A percentile compares a stretch with the other conserved stretches of the same genome.
These are phyloP conservation scores for Ceyx cyanopectus DNA, from an alignment of 2,113 vertebrate genomes.

Conservation along the genomic window DNA sequence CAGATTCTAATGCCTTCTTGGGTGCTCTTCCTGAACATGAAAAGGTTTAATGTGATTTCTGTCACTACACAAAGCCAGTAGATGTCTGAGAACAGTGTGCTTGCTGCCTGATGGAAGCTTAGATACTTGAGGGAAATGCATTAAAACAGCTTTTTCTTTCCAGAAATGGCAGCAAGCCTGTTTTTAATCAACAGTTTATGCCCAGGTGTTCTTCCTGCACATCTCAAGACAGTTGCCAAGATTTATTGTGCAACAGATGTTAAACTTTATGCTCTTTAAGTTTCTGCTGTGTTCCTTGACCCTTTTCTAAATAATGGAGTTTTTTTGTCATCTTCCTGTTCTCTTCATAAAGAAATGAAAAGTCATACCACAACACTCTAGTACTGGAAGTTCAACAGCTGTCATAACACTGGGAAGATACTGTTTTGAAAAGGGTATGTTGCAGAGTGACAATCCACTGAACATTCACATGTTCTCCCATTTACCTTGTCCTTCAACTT, in stretches of 20 bases:
- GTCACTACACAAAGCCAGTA: not conserved
- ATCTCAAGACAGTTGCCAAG: not conserved
- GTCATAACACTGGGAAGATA: not conserved
- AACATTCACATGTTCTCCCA: not conserved
- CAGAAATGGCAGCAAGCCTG: not conserved
- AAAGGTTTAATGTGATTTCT: not conserved
- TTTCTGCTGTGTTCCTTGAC: not conserved
- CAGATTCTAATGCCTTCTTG: not conserved
- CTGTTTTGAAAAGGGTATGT: not conserved
- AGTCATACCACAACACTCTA: not conserved
- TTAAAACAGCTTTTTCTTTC: not conserved
- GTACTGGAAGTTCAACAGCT: not conserved
- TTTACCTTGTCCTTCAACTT: not conserved
- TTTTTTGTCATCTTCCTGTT: not conserved
- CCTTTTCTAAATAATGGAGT: not conserved
- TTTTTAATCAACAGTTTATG: not conserved
- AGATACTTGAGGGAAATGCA: not conserved
- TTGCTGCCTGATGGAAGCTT: not conserved
- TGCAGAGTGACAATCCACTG: not conserved
- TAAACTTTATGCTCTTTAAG: not conserved
- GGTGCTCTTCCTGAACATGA: not conserved
- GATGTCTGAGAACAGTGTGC: not conserved
- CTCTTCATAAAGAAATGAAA: not conserved
- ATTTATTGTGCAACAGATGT: not conserved
- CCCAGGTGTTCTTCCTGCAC: not conserved